Evolutionary conservation across 2,888 invertebrate species (phyloP).

Genomic region (Drosophila parthenogenetica): DNA sequence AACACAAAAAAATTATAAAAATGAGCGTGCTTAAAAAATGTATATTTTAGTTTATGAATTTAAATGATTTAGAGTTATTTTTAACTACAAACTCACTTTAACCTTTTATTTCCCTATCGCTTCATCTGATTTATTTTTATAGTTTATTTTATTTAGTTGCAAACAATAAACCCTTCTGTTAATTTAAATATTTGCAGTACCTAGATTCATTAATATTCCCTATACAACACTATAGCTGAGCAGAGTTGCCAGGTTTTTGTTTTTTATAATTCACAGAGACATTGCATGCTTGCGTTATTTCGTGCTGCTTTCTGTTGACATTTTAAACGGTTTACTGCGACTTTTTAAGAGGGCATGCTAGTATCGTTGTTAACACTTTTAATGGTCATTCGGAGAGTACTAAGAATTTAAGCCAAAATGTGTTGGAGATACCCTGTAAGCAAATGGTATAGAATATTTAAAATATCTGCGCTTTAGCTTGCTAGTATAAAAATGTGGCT

Average conservation of each 20-base stretch:
- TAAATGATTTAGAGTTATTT: too few species aligned
- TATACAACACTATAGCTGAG: slow-evolving; percentile 12
- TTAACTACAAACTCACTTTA: too few species aligned
- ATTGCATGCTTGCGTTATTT: slow-evolving; percentile 42
- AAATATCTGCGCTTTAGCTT: too few species aligned
- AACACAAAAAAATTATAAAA: too few species aligned
- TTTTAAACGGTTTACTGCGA: slow-evolving; percentile 35
- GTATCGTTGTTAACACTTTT: slow-evolving; percentile 47
- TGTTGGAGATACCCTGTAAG: not conserved
- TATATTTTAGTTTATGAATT: too few species aligned
- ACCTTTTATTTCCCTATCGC: too few species aligned
- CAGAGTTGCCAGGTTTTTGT: slow-evolving; percentile 2
- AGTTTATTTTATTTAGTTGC: too few species aligned
- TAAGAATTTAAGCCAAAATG: not conserved
- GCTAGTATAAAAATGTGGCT: too few species aligned
- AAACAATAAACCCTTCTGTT: not conserved
- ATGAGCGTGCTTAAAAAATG: too few species aligned
- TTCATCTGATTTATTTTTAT: too few species aligned
- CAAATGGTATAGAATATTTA: too few species aligned
- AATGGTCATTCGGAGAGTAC: not conserved
- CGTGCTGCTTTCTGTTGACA: slow-evolving; percentile 41
- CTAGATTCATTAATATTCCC: slow-evolving; percentile 1
- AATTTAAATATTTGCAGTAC: not conserved
- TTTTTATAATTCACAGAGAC: slow-evolving; percentile 33
- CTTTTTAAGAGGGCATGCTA: slow-evolving; percentile 20